phyloP scores from a whole-genome alignment of 1,140 invertebrate genomes.

The Magallana gigas region DNA sequence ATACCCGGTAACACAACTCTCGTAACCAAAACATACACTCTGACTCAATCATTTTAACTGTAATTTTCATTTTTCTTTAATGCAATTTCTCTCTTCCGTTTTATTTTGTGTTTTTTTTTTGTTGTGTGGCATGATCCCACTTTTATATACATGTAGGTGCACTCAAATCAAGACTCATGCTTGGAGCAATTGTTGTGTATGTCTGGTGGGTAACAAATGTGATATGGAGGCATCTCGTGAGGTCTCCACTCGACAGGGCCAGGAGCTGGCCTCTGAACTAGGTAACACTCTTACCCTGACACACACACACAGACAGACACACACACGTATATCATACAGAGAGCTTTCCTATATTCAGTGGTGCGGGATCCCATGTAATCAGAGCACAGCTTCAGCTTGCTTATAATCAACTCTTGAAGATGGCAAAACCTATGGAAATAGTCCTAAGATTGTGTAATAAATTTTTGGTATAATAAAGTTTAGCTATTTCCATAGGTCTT shows the following conservation, averaged over 20 bases:
- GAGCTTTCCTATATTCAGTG: not conserved
- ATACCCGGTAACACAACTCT: too few relatives aligned
- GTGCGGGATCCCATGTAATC: not conserved
- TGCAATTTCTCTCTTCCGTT: too few relatives aligned
- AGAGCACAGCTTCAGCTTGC: not conserved
- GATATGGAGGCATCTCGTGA: slow-evolving; percentile 99
- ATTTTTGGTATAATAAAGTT: too few relatives aligned
- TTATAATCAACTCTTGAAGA: not conserved
- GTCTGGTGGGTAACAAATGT: slow-evolving; percentile 97
- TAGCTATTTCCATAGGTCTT: not conserved
- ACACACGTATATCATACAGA: not conserved
- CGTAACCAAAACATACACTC: too few relatives aligned
- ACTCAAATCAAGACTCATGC: slow-evolving; percentile 99
- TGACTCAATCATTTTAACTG: too few relatives aligned
- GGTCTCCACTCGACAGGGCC: slow-evolving; percentile 95
- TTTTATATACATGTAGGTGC: slow-evolving; percentile 58
- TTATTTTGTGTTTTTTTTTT: not conserved
- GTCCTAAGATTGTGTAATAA: too few relatives aligned
- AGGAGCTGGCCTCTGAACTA: slow-evolving; percentile 96
- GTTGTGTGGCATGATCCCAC: not conserved
- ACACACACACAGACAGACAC: not conserved
- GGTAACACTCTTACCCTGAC: slow-evolving; percentile 78
- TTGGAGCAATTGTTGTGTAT: slow-evolving; percentile 99
- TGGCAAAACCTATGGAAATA: too few relatives aligned
- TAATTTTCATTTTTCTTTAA: too few relatives aligned